Evolutionary conservation across 2,113 vertebrate genomes (phyloP).

Genomic region (Macaca nemestrina): DNA sequence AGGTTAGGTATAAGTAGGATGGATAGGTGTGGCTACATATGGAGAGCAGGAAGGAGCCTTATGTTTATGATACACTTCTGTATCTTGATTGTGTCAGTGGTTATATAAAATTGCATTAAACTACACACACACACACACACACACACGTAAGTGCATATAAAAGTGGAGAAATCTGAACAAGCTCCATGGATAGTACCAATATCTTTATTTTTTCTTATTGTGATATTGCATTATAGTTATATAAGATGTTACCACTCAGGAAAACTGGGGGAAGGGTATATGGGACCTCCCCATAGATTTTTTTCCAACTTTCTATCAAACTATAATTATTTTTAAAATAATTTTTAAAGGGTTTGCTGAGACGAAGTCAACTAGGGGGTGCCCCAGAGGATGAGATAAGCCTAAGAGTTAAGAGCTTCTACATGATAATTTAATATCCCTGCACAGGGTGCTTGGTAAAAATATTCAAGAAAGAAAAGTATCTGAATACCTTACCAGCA

Average conservation of each 20-base stretch:
- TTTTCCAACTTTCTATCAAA: background rate
- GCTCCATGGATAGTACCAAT: background rate
- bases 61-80: background rate
- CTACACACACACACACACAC: background rate
- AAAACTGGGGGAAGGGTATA: background rate
- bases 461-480: background rate
- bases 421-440: background rate
- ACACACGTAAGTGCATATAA: background rate
- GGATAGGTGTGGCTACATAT: background rate
- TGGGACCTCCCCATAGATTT: background rate
- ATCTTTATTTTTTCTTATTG: background rate
- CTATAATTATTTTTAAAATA: conserved; percentile 16
- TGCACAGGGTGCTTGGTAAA: background rate
- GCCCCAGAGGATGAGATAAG: background rate
- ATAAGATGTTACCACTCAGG: background rate
- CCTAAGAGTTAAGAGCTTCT: background rate
- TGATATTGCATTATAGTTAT: background rate
- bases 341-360: conserved; percentile 2
- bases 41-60: background rate
- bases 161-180: background rate
- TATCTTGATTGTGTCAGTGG: background rate
- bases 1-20: background rate
- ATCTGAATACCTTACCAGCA: background rate
- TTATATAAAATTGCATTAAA: background rate
- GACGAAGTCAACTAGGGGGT: background rate